phyloP scores from a whole-genome alignment of 2,888 invertebrate species.

The Baccha elongata region DNA sequence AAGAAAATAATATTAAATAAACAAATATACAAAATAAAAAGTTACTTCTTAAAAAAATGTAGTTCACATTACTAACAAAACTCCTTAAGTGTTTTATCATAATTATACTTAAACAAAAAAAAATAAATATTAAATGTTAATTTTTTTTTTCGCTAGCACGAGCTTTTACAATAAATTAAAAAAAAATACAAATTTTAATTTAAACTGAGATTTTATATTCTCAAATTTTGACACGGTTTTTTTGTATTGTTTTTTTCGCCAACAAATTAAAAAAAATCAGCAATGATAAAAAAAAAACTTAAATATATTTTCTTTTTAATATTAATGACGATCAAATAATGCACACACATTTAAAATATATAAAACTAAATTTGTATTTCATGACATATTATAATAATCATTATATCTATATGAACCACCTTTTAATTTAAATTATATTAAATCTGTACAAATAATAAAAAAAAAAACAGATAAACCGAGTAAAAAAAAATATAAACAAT shows the following conservation, averaged over 20 bases:
- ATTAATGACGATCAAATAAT: conserved; percentile 41
- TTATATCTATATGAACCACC: conserved; percentile 61
- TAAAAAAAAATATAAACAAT: conserved; percentile 35
- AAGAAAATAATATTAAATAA: conserved; percentile 42
- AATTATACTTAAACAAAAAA: conserved; percentile 24
- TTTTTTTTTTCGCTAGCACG: conserved; percentile 55
- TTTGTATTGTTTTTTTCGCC: conserved; percentile 66
- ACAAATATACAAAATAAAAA: conserved; percentile 25
- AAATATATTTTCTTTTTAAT: conserved; percentile 25
- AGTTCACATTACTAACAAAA: conserved; percentile 52
- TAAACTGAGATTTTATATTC: conserved; percentile 46
- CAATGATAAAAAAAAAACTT: conserved; percentile 19
- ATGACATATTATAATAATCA: conserved; percentile 68
- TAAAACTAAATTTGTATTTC: conserved; percentile 54
- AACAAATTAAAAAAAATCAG: conserved; percentile 30
- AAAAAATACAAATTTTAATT: conserved; percentile 22
- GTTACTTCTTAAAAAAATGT: conserved; percentile 27
- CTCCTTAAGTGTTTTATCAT: conserved; percentile 56
- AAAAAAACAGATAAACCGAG: conserved; percentile 10
- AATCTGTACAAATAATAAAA: conserved; percentile 8
- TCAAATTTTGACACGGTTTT: conserved; percentile 59
- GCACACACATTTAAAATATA: conserved; percentile 10
- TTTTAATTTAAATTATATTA: conserved; percentile 58
- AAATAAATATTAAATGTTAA: conserved; percentile 34
- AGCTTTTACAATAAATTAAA: conserved; percentile 41